Base-by-base conservation (phyloP, 2,113 vertebrate genomes). In the Brachyhypopomus occidentalis region DNA sequence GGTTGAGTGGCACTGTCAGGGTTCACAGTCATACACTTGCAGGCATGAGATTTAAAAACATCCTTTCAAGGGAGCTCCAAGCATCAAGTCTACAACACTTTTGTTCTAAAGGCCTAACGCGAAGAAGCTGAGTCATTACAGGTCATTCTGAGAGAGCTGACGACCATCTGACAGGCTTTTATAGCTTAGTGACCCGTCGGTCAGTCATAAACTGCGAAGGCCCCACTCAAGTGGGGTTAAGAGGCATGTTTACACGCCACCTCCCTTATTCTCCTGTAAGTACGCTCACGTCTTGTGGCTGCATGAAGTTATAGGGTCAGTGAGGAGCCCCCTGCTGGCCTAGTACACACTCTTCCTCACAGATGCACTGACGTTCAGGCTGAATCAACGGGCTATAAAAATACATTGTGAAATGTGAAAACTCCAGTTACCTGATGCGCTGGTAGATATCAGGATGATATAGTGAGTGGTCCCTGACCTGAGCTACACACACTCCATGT, bases 161-260 rank as follows among this genome's bases (percentile, higher is more conserved):
- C 70, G 81, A 63, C 19, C 30, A 56, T 67, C 71, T 78, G 55
- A 71, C 78, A 56, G 78, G 48, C 71, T n/a, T 38, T 72, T 83
- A 72, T 63, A 25, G 77, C 75, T 0, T 5, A 82, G 79, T 77
- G 58, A 85, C 84, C 82, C 62, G 60, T 48, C 76, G 71, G 62
- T 83, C 38, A 25, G 72, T 8, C 38, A 12, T 63, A 84, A 78
- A 70, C 34, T 22, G n/a, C 27, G 67, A 72, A 36, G 60, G 77
- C 22, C 48, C 14, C 7, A 71, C 20, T 27, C 12, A 41, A 12
- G 64, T 8, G 41, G 69, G 60, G 60, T 72, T 48, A 52, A n/a
- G 3, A 73, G 19, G 55, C 62, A n/a, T 59, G 81, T 74, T 20
- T 59, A 34, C 62, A 66, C 11, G 4, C 27, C 48, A 20, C 56